Evolutionary conservation across 2,888 invertebrate genomes (phyloP), one percentile per base, ranked within the genome.

Genomic region (Hybos culiciformis): DNA sequence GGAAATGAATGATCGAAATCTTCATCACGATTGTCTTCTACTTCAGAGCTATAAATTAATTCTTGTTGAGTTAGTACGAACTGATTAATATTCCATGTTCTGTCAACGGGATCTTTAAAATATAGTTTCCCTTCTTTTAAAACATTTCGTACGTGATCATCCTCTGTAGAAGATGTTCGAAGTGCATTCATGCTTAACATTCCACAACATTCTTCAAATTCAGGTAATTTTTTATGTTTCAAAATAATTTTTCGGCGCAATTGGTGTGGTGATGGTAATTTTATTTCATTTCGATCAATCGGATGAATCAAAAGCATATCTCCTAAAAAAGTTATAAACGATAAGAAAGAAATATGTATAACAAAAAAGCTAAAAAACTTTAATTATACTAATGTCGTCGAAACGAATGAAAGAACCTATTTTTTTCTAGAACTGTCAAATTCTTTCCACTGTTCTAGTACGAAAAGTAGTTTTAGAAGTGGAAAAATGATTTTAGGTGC

Each of bases 201-300:
- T 5, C 40, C 39, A 15, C 49, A 51, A 37, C 57, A 85, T 45
- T 87, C 86, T 34, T 78, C 83, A 3, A 86, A 90, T 51, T 92
- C 91, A 0, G 92, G 91, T 12, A 94, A 69, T 59, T 94, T 94
- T 58, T 93, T 93, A 59, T 94, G 93, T 65, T 94, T 91, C 4
- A 91, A 60, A 44, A 91, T 74, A 39, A 91, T 83, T 63, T 78
- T 83, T 33, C 78, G 68, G 24, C 79, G 75, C 20, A 94, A 64
- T 45, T 83, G 79, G 52, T 80, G 71, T 0, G 93, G 93, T 0
- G 92, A 90, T 0, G 94, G 94, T 43, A 94, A 68, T 44, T 69
- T 66, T 0, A 71, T 71, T 59, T 90, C 91, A 57, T 79, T 82
- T 56, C 83, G 83, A 51, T 88, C 86, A 19, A 80, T 66, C 0